A percentile compares a stretch with the other conserved stretches of the same genome.
phyloP scores from a whole-genome alignment of 2,888 invertebrate genomes.

The Cantharis rustica region DNA sequence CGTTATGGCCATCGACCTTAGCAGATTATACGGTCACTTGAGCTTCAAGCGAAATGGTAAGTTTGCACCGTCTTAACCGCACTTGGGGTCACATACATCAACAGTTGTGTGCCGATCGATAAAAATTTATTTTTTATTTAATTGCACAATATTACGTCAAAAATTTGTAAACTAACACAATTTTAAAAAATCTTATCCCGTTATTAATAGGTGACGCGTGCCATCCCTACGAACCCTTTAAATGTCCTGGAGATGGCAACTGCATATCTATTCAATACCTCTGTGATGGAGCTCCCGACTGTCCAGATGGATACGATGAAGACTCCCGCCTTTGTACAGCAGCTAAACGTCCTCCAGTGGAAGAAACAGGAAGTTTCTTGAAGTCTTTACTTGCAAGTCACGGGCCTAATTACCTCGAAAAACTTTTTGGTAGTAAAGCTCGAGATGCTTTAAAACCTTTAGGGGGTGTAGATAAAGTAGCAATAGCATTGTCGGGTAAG shows the following conservation, averaged over 20 bases:
- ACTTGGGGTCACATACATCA: slow-evolving; percentile 3
- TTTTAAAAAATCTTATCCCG: not conserved
- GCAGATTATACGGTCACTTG: slow-evolving; percentile 78
- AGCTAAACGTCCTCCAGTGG: slow-evolving; percentile 95
- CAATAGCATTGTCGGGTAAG: slow-evolving; percentile 89
- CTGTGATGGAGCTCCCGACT: slow-evolving; percentile 93
- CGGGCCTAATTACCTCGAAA: slow-evolving; percentile 95
- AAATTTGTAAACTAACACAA: not conserved
- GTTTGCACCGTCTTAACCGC: slow-evolving; percentile 41
- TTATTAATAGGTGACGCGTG: slow-evolving; percentile 69
- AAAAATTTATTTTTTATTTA: not conserved
- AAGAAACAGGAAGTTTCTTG: slow-evolving; percentile 94
- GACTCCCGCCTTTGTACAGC: slow-evolving; percentile 94
- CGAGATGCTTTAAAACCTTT: slow-evolving; percentile 88
- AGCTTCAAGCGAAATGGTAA: slow-evolving; percentile 74
- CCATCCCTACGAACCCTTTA: slow-evolving; percentile 95
- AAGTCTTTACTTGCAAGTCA: slow-evolving; percentile 93
- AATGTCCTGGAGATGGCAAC: slow-evolving; percentile 90
- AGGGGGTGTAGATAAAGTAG: slow-evolving; percentile 94
- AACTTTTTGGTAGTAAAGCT: slow-evolving; percentile 93
- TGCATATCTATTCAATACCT: slow-evolving; percentile 97
- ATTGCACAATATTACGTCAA: not conserved
- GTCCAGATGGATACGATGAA: slow-evolving; percentile 94
- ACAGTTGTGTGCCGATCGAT: slow-evolving; percentile 15
- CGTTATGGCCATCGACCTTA: slow-evolving; percentile 77